These are phyloP conservation scores for Mormoops blainvillei DNA, from an alignment of 2,113 vertebrate genomes.

Conservation along the genomic window DNA sequence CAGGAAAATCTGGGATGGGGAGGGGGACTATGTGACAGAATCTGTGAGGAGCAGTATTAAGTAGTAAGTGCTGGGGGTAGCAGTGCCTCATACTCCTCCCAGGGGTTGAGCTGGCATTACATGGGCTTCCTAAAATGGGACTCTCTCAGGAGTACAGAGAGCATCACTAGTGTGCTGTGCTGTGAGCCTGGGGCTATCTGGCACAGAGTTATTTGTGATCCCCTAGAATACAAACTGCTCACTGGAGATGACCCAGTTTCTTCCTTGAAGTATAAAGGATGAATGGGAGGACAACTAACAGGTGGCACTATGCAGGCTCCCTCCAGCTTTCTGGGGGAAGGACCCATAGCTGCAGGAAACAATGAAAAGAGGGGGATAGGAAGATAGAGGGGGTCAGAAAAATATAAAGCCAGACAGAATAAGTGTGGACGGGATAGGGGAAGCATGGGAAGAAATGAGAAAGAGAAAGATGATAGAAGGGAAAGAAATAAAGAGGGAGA, in stretches of 20 bases:
- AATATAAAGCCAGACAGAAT: neutral
- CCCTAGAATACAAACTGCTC: neutral
- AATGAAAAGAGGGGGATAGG: neutral
- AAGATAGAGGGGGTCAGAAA: neutral
- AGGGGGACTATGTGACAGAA: neutral
- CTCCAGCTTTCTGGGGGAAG: neutral
- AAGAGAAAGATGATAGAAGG: neutral
- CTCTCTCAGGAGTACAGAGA: neutral
- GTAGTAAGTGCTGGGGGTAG: too few species aligned
- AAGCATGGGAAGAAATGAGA: neutral
- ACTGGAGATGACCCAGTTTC: neutral
- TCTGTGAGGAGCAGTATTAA: neutral
- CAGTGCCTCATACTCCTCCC: neutral
- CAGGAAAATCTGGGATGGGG: neutral
- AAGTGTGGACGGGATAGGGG: neutral
- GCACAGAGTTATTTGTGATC: neutral
- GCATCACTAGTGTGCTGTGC: neutral
- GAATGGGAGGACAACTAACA: fast-evolving
- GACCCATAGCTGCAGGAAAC: neutral
- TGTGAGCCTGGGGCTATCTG: neutral
- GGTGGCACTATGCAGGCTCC: neutral
- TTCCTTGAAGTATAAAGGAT: neutral
- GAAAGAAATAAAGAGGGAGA: neutral
- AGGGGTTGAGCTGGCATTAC: neutral
- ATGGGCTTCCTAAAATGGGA: fast-evolving